These are phyloP conservation scores for Sinocyclocheilus grahami DNA, from an alignment of 2,113 vertebrate genomes.

Conservation along the genomic window DNA sequence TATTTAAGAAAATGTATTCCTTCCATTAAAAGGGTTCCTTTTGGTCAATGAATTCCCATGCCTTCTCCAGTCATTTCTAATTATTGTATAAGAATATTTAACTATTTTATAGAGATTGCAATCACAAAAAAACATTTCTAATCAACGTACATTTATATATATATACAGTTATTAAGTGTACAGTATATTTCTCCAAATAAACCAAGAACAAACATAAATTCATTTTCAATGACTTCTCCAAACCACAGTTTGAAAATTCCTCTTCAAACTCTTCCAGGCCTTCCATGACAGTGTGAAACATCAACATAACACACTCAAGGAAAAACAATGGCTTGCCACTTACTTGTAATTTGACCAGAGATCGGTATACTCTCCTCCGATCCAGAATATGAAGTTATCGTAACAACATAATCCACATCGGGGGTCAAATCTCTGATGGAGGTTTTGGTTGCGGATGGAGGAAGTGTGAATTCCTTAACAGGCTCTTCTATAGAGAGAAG, in stretches of 20 bases:
- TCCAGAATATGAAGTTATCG: conserved; percentile 81
- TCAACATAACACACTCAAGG: neutral
- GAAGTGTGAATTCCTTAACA: conserved; percentile 84
- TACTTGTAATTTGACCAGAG: conserved; percentile 91
- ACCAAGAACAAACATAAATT: neutral
- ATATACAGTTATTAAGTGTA: neutral
- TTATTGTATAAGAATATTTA: neutral
- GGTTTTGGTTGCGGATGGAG: conserved; percentile 82
- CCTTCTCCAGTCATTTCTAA: neutral
- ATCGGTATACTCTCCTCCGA: conserved; percentile 87
- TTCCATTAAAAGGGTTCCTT: neutral
- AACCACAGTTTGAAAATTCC: too few relatives aligned
- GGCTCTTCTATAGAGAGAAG: conserved; percentile 79
- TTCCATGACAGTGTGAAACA: neutral
- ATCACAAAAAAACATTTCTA: neutral
- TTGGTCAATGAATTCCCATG: neutral
- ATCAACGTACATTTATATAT: neutral
- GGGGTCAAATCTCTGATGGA: conserved; percentile 84
- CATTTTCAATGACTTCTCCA: neutral
- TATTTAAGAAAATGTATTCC: neutral
- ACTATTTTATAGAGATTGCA: neutral
- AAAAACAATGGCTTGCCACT: conserved; percentile 64
- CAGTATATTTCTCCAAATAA: neutral
- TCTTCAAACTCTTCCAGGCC: too few relatives aligned
- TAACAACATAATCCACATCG: conserved; percentile 86